phyloP scores from a whole-genome alignment of 1,140 invertebrate genomes.

The Nomia melanderi region DNA sequence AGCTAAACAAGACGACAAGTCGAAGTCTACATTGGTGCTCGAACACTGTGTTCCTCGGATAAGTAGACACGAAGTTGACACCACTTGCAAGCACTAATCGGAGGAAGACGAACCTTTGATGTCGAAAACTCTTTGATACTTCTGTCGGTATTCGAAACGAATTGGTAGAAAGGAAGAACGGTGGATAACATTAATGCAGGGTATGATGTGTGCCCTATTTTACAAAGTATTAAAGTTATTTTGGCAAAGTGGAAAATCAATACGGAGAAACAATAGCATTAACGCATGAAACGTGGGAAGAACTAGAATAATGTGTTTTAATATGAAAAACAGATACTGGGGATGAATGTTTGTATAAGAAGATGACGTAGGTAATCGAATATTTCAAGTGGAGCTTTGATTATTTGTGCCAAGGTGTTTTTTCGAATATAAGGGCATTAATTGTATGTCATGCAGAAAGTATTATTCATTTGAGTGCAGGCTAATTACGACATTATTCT shows the following conservation, averaged over 20 bases:
- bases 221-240: not conserved
- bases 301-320: not conserved
- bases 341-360: not conserved
- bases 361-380: not conserved
- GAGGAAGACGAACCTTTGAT: not conserved
- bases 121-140: not conserved
- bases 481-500: slow-evolving; percentile 47
- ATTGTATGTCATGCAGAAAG: slow-evolving; percentile 48
- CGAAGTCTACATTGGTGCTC: slow-evolving; percentile 6
- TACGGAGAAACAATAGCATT: not conserved
- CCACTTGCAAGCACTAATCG: not conserved
- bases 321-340: not conserved
- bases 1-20: not conserved
- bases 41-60: not conserved
- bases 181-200: too few species aligned
- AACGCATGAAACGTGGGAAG: not conserved
- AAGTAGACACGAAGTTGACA: not conserved
- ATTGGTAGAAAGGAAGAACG: too few species aligned
- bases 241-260: not conserved
- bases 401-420: slow-evolving; percentile 37
- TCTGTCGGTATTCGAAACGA: not conserved
- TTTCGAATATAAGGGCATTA: slow-evolving; percentile 53
- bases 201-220: too few species aligned
- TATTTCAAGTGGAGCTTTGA: slow-evolving; percentile 5
- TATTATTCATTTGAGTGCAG: slow-evolving; percentile 61